Conservation (phyloP, 2,113 vertebrate species). For the Tupaia tana region DNA sequence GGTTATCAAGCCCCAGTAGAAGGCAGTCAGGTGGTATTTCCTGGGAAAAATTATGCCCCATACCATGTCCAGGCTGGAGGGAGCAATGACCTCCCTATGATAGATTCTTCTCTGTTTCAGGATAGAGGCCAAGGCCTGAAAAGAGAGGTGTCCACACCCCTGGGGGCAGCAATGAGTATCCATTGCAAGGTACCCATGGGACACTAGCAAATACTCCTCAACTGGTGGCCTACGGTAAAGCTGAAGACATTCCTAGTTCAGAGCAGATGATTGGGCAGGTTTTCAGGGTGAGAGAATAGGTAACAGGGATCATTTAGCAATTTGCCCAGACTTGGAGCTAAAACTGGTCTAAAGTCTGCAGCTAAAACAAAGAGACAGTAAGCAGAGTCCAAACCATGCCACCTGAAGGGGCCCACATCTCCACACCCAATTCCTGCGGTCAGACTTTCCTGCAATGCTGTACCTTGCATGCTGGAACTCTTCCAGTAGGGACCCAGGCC, state of each 20-base stretch:
- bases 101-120: neutral
- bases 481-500: neutral
- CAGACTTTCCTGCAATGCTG: neutral
- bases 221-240: neutral
- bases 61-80: neutral
- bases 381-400: neutral
- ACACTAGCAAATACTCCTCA: neutral
- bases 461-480: neutral
- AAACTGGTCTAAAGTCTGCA: neutral
- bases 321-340: neutral
- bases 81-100: neutral
- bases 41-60: neutral
- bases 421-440: neutral
- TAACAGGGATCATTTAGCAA: neutral
- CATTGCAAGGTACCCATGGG: too few species aligned
- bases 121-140: neutral
- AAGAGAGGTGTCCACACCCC: neutral
- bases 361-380: neutral
- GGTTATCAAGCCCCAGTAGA: neutral
- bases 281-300: neutral
- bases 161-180: neutral
- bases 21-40: neutral
- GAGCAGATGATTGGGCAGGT: neutral
- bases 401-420: neutral
- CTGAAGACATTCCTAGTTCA: neutral